These are phyloP conservation scores for Automeris io DNA, from an alignment of 2,888 invertebrate genomes.

Conservation along the genomic window DNA sequence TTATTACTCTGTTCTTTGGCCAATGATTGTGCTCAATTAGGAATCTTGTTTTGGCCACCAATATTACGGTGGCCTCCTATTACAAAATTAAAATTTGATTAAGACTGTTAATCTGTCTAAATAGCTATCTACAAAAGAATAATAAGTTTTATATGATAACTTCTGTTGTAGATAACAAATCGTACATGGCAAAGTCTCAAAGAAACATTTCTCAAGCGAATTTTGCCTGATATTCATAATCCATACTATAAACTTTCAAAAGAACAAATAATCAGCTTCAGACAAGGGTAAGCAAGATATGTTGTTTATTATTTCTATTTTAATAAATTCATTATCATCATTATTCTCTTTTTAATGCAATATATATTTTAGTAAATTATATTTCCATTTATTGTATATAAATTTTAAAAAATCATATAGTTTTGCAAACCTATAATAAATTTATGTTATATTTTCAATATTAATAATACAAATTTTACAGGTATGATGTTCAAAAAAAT, in stretches of 20 bases:
- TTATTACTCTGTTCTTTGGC: too few relatives aligned
- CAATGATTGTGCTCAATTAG: too few relatives aligned
- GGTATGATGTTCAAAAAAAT: slow-evolving; percentile 40
- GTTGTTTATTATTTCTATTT: slow-evolving; percentile 2
- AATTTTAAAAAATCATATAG: too few relatives aligned
- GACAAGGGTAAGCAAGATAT: slow-evolving; percentile 53
- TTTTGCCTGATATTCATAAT: slow-evolving; percentile 62
- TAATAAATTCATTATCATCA: neutral
- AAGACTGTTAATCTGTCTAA: too few relatives aligned
- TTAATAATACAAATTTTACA: slow-evolving; percentile 21
- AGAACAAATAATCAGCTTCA: slow-evolving; percentile 55
- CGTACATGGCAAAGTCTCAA: slow-evolving; percentile 73
- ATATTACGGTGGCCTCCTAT: too few relatives aligned
- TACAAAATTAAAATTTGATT: too few relatives aligned
- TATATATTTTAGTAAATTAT: neutral
- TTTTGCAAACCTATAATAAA: too few relatives aligned
- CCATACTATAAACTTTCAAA: slow-evolving; percentile 55
- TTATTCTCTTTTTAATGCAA: neutral
- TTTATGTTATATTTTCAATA: neutral
- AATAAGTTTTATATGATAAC: slow-evolving; percentile 3
- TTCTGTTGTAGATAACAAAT: slow-evolving; percentile 39
- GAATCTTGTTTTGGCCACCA: too few relatives aligned
- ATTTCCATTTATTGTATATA: neutral
- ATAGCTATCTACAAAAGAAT: too few relatives aligned
- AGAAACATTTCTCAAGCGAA: slow-evolving; percentile 65